These are phyloP conservation scores for Fragum whitleyi DNA, from an alignment of 2,888 invertebrate species.

Conservation along the genomic window DNA sequence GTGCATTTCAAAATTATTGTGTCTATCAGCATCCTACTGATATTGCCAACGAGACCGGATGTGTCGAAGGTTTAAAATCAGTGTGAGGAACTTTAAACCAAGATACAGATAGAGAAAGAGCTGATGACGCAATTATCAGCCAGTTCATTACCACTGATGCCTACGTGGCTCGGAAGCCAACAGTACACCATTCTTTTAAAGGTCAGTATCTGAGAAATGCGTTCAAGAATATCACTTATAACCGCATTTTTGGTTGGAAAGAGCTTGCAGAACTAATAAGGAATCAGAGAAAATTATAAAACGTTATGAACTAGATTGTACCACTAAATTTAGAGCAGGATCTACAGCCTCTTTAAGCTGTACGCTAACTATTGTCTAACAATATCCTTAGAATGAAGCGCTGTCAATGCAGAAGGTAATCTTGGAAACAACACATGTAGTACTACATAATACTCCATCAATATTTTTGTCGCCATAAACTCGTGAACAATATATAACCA, in stretches of 20 bases:
- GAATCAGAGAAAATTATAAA: no score
- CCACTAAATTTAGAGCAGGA: conserved; percentile 19
- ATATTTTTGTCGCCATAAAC: no score
- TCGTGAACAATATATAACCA: no score
- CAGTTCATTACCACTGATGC: not conserved
- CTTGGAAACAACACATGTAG: no score
- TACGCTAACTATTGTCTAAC: no score
- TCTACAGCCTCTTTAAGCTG: no score
- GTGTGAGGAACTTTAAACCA: not conserved
- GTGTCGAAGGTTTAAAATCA: not conserved
- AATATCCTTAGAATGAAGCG: no score
- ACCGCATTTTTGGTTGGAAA: not conserved
- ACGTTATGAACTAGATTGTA: not conserved
- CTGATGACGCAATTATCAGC: not conserved
- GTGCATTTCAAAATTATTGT: no score
- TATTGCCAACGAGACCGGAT: no score
- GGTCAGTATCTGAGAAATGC: not conserved
- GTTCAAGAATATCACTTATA: not conserved
- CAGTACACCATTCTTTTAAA: not conserved
- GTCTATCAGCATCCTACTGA: no score
- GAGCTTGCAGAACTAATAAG: conserved; percentile 10
- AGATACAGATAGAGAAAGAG: not conserved
- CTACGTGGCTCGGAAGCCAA: conserved; percentile 4
- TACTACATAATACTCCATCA: no score
- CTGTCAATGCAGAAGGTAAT: no score